These are phyloP conservation scores for Philotrypesis tridentata DNA, from an alignment of 1,140 invertebrate genomes.

Conservation along the genomic window DNA sequence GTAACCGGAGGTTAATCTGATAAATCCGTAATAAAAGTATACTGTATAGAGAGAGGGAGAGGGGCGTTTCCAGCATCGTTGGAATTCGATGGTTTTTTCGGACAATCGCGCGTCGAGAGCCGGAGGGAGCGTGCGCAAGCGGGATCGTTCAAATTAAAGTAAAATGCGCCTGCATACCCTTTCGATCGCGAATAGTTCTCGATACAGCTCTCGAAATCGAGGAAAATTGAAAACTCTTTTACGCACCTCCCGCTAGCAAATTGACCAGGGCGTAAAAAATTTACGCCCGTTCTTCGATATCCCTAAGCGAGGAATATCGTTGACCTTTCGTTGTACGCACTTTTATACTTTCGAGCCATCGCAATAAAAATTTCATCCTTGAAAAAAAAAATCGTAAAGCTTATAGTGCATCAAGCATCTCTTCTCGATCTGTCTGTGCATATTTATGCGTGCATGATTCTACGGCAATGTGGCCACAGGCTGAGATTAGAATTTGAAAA, in stretches of 20 bases:
- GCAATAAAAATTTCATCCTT: neutral
- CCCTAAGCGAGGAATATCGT: neutral
- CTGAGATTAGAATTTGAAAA: too few relatives aligned
- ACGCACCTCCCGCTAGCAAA: neutral
- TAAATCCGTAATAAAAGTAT: conserved; percentile 15
- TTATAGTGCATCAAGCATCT: neutral
- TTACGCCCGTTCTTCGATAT: neutral
- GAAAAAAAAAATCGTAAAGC: neutral
- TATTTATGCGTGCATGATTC: too few relatives aligned
- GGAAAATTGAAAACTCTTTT: neutral
- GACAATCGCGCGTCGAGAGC: neutral
- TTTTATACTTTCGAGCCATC: neutral
- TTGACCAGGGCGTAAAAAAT: neutral
- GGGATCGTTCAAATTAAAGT: neutral
- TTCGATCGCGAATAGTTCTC: neutral
- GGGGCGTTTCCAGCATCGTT: neutral
- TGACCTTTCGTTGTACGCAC: neutral
- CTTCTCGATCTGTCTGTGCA: too few relatives aligned
- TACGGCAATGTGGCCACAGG: too few relatives aligned
- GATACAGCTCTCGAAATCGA: neutral
- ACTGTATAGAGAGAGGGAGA: neutral
- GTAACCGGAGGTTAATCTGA: neutral
- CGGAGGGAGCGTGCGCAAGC: too few relatives aligned
- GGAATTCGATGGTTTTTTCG: neutral
- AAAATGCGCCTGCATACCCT: neutral